Conservation (phyloP, 1,140 invertebrate genomes). For the Alviniconcha marisindica region DNA sequence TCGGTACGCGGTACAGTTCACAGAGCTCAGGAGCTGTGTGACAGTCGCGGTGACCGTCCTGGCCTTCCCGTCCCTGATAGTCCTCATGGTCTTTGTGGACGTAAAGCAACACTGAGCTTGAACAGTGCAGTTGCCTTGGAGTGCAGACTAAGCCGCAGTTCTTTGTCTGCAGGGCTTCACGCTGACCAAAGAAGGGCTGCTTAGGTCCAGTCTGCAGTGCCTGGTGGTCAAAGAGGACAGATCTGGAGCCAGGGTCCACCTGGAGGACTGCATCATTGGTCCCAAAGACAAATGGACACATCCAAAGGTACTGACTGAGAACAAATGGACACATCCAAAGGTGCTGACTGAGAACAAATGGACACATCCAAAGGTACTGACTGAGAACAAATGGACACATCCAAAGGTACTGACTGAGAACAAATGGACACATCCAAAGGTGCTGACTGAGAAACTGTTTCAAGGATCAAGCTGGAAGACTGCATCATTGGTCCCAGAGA, state of each 20-base stretch:
- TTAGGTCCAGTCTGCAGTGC: slow-evolving; percentile 55
- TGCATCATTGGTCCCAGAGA: slow-evolving; percentile 4
- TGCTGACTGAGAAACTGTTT: not conserved
- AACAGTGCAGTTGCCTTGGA: not conserved
- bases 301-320: no score
- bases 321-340: no score
- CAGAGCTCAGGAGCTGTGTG: no score
- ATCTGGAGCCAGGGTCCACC: slow-evolving; percentile 18
- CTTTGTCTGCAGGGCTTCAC: slow-evolving; percentile 56
- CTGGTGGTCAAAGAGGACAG: slow-evolving; percentile 47
- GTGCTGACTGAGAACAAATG: no score
- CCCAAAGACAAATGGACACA: slow-evolving; percentile 52
- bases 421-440: not conserved
- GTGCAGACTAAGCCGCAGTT: not conserved
- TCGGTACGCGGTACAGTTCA: no score
- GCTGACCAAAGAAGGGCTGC: slow-evolving; percentile 37
- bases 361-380: no score
- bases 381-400: no score
- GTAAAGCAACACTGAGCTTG: no score
- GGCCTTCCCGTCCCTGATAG: no score
- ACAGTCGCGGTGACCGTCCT: no score
- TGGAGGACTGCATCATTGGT: slow-evolving; percentile 53
- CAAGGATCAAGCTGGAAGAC: slow-evolving; percentile 41
- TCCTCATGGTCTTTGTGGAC: no score
- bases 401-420: no score